Conservation (phyloP, 2,888 invertebrate species). For the Drosophila nr. fundita region DNA sequence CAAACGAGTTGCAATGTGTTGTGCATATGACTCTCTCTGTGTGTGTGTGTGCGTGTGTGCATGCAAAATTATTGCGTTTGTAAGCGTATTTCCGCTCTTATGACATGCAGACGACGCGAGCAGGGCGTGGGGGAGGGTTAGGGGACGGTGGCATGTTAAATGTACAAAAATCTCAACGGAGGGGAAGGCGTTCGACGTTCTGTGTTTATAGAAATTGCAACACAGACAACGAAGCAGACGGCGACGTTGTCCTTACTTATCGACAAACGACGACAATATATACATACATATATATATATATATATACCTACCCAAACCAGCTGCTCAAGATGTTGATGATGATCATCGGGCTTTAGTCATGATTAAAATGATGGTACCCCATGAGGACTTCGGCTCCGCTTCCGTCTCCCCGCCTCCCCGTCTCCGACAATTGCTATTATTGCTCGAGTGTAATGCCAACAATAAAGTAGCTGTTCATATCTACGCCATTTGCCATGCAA, state of each 20-base stretch:
- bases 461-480: constrained; percentile 73
- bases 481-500: constrained; percentile 71
- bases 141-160: not conserved
- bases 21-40: not conserved
- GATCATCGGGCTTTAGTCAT: constrained; percentile 40
- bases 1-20: constrained; percentile 49
- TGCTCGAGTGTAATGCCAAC: constrained; percentile 71
- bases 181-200: constrained; percentile 34
- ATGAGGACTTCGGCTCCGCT: constrained; percentile 24
- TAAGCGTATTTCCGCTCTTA: constrained; percentile 65
- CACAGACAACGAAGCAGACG: constrained; percentile 35
- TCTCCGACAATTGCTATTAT: constrained; percentile 63
- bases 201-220: constrained; percentile 64
- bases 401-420: not conserved
- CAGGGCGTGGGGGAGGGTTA: no score
- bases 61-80: constrained; percentile 64
- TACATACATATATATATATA: not conserved
- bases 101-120: constrained; percentile 43
- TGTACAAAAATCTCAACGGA: constrained; percentile 50
- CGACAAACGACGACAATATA: constrained; percentile 53
- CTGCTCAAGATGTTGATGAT: constrained; percentile 27
- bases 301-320: constrained; percentile 9
- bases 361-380: constrained; percentile 36
- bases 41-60: constrained; percentile 18
- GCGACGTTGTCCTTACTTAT: constrained; percentile 53